A percentile compares a stretch with the other conserved stretches of the same genome.
These are phyloP conservation scores for Murina feae DNA, from an alignment of 2,113 vertebrate species.

Conservation along the genomic window DNA sequence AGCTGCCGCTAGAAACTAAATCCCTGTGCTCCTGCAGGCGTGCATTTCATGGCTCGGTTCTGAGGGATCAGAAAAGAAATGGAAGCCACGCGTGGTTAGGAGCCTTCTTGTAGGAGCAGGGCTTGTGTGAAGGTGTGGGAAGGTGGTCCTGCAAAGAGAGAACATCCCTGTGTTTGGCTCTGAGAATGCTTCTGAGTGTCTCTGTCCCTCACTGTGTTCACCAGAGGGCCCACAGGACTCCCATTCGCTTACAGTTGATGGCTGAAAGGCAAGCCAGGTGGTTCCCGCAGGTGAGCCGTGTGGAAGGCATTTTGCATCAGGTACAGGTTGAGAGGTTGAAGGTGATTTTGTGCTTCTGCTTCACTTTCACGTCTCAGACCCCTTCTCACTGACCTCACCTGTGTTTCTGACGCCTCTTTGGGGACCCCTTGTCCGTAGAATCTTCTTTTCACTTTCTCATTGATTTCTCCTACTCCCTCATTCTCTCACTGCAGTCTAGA, in stretches of 20 bases:
- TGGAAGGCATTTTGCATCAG: neutral
- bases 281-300: neutral
- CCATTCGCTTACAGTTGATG: neutral
- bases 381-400: neutral
- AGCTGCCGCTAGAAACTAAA: neutral
- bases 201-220: neutral
- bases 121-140: neutral
- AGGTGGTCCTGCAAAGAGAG: neutral
- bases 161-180: neutral
- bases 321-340: too few species aligned
- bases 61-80: neutral
- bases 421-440: neutral
- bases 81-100: neutral
- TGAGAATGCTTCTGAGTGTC: neutral
- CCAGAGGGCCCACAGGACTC: neutral
- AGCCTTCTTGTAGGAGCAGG: neutral
- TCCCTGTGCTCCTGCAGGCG: accelerated
- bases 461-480: neutral
- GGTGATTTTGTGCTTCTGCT: neutral
- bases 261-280: neutral
- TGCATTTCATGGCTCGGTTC: neutral
- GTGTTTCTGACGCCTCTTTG: neutral
- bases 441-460: neutral
- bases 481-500: neutral
- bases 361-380: neutral